Conservation (phyloP, 2,113 vertebrate species). For the Raja brachyura region DNA sequence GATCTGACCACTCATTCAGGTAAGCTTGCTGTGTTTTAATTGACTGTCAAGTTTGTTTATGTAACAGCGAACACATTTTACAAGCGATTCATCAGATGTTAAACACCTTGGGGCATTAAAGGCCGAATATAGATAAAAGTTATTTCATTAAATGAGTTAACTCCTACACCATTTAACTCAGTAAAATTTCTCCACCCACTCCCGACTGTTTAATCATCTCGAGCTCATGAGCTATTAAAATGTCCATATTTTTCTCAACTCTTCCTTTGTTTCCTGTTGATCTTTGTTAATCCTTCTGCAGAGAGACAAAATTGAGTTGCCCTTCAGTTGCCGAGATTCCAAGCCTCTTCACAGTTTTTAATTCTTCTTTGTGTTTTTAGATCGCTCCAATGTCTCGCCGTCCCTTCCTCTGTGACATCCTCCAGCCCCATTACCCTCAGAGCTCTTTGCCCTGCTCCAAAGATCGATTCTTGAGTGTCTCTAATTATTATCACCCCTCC, state of each 20-base stretch:
- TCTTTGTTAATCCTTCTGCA: not conserved
- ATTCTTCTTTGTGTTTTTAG: no score
- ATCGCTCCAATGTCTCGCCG: no score
- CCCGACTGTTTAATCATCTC: not conserved
- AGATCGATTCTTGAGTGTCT: no score
- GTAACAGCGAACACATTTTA: slow-evolving; percentile 19
- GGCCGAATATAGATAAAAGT: not conserved
- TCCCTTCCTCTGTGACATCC: no score
- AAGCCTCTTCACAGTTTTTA: no score
- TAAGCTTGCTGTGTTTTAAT: not conserved
- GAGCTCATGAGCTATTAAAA: not conserved
- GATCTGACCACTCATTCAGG: not conserved
- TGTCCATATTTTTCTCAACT: not conserved
- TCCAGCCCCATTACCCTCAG: no score
- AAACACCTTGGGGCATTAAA: not conserved
- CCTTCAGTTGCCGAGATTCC: not conserved
- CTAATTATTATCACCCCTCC: no score
- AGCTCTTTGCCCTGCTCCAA: no score
- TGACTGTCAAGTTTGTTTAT: slow-evolving; percentile 14
- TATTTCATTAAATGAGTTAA: slow-evolving; percentile 4
- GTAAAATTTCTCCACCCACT: not conserved
- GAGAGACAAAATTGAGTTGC: not conserved
- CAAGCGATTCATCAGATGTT: not conserved
- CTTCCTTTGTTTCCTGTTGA: not conserved
- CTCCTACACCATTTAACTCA: slow-evolving; percentile 1